phyloP scores from a whole-genome alignment of 2,113 vertebrate genomes.

The Mohoua ochrocephala region DNA sequence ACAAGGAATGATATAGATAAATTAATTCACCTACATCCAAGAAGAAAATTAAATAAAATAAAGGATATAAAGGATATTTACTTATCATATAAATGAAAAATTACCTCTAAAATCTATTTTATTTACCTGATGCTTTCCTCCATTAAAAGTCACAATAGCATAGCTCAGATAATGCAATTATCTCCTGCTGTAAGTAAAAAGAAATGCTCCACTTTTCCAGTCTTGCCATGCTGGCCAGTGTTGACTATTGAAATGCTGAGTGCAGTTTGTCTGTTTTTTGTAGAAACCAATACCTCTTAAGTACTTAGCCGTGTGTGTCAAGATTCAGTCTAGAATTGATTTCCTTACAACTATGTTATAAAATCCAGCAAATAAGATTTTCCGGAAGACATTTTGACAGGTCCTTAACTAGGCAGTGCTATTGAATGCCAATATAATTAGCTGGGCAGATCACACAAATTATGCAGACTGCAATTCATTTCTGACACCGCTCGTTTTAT shows the following conservation, averaged over 20 bases:
- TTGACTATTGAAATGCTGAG: neutral
- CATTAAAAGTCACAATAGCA: neutral
- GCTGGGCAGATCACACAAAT: neutral
- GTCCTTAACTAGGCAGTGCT: conserved; percentile 26
- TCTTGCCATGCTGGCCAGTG: neutral
- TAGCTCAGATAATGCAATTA: neutral
- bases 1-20: neutral
- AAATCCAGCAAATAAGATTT: conserved; percentile 23
- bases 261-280: neutral
- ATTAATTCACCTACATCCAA: neutral
- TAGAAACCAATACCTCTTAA: neutral
- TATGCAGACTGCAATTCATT: conserved; percentile 27
- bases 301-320: neutral
- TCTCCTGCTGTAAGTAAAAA: neutral
- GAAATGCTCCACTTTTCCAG: neutral
- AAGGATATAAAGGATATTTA: neutral
- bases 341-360: conserved; percentile 12
- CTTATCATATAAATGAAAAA: neutral
- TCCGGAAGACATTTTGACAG: conserved; percentile 28
- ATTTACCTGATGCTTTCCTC: neutral
- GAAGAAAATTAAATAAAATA: neutral
- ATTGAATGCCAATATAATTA: conserved; percentile 53
- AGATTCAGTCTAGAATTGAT: conserved; percentile 8
- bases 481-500: neutral
- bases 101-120: neutral